These are phyloP conservation scores for Australoheros facetus DNA, from an alignment of 2,797 vertebrate species.

Conservation along the genomic window DNA sequence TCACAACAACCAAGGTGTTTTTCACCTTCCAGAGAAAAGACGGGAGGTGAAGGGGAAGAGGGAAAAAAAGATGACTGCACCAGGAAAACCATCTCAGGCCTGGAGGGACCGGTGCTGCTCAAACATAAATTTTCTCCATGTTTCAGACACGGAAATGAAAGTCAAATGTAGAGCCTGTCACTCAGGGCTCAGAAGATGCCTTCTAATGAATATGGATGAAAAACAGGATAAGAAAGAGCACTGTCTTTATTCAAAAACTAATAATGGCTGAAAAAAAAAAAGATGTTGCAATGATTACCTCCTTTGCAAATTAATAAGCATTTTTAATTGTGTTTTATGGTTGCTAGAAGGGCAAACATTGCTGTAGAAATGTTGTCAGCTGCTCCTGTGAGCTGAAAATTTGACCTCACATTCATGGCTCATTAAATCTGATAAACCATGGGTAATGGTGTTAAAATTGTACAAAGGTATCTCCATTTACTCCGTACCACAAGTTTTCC, in stretches of 20 bases:
- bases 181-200: constrained; percentile 26
- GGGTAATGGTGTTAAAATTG: constrained; percentile 61
- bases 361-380: constrained; percentile 43
- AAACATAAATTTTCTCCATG: constrained; percentile 59
- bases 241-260: constrained; percentile 16
- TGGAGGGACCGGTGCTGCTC: constrained; percentile 51
- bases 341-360: constrained; percentile 34
- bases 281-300: background rate
- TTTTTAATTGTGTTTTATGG: constrained; percentile 37
- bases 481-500: constrained; percentile 62
- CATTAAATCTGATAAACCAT: constrained; percentile 68
- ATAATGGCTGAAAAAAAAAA: constrained; percentile 8
- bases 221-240: constrained; percentile 8
- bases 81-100: constrained; percentile 48
- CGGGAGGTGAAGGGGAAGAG: background rate
- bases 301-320: constrained; percentile 29
- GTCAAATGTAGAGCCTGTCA: constrained; percentile 57
- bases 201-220: constrained; percentile 31
- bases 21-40: constrained; percentile 61
- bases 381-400: constrained; percentile 31
- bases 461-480: constrained; percentile 68
- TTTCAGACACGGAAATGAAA: constrained; percentile 57
- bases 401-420: constrained; percentile 54
- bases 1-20: constrained; percentile 67
- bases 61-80: constrained; percentile 47